These are phyloP conservation scores for Cranoglanis bouderius DNA, from an alignment of 2,113 vertebrate genomes.

Conservation along the genomic window DNA sequence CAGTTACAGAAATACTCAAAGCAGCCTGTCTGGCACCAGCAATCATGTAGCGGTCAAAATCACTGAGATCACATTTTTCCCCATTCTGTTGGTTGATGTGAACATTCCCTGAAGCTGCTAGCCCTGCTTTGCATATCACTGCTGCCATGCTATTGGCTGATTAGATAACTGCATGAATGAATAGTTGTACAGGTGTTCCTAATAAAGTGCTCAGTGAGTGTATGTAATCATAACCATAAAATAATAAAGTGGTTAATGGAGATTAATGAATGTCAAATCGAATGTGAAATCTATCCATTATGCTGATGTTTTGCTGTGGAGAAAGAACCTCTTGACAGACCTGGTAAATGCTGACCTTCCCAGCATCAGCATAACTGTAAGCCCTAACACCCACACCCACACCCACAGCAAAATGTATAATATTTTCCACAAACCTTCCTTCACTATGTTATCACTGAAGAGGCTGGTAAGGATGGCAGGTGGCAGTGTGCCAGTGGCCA, in stretches of 20 bases:
- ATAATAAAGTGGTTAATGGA: background rate
- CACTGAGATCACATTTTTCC: background rate
- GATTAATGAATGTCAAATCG: background rate
- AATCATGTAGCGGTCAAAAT: background rate
- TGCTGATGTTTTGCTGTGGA: background rate
- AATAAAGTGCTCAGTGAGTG: background rate
- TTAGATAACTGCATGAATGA: background rate
- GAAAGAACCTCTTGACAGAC: background rate
- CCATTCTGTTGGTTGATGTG: background rate
- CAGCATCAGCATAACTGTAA: background rate
- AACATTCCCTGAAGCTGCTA: background rate
- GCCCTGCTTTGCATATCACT: background rate
- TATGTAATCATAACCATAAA: background rate
- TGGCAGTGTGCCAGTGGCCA: constrained; percentile 81
- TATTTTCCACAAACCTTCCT: constrained; percentile 79
- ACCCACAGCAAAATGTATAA: background rate
- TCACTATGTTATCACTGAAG: constrained; percentile 89
- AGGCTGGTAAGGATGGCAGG: constrained; percentile 87
- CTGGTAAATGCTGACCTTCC: background rate
- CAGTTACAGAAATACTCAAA: background rate
- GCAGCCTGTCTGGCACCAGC: background rate
- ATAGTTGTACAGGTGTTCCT: background rate
- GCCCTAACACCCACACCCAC: background rate
- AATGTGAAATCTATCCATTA: background rate
- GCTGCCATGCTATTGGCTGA: background rate